A percentile compares a stretch with the other conserved stretches of the same genome.
phyloP scores from a whole-genome alignment of 2,113 vertebrate genomes.

The Piprites chloris region DNA sequence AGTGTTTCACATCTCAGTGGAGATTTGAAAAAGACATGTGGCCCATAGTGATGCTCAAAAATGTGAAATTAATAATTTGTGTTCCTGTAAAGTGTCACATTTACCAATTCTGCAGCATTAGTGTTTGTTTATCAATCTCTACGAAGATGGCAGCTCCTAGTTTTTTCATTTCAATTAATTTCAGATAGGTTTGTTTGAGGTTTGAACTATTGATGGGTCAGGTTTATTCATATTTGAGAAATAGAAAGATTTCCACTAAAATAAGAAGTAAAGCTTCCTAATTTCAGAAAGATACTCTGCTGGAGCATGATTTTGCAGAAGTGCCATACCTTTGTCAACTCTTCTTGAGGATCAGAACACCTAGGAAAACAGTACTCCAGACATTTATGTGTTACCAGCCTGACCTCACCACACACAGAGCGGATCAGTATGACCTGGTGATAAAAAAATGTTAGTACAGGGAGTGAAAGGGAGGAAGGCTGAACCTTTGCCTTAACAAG shows the following conservation, averaged over 20 bases:
- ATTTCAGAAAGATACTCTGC: not conserved
- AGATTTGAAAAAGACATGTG: not conserved
- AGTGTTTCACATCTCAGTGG: not conserved
- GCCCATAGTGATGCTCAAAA: not conserved
- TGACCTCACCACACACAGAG: not conserved
- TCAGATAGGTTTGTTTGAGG: not conserved
- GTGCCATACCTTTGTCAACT: not conserved
- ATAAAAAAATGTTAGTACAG: not conserved
- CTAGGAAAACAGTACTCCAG: not conserved
- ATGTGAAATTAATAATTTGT: not conserved
- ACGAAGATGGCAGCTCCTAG: not conserved
- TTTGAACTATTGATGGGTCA: not conserved
- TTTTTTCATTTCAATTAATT: not conserved
- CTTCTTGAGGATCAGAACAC: not conserved
- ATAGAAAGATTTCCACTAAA: not conserved
- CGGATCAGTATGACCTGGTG: not conserved
- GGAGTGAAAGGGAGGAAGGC: too few species aligned
- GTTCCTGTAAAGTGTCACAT: not conserved
- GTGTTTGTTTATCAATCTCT: not conserved
- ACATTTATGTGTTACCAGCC: not conserved
- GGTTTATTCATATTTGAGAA: not conserved
- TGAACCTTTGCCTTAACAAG: not conserved
- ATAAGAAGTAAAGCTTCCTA: not conserved
- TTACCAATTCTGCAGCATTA: not conserved
- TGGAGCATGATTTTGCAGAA: not conserved